A percentile compares a stretch with the other conserved stretches of the same genome.
These are phyloP conservation scores for Eospalax fontanierii DNA, from an alignment of 2,797 vertebrate species.

Conservation along the genomic window DNA sequence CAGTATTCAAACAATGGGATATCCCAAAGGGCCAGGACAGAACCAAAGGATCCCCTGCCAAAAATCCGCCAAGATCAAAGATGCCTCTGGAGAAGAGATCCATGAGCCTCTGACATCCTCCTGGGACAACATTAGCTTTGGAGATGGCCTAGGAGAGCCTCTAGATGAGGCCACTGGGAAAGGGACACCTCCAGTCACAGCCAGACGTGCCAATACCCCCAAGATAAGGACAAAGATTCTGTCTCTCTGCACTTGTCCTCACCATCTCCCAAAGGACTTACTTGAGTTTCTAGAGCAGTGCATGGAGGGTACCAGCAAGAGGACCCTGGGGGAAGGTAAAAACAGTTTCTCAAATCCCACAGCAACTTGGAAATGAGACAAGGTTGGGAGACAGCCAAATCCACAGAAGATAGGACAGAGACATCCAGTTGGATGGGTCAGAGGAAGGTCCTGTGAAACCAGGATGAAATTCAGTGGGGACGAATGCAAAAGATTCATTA, in stretches of 20 bases:
- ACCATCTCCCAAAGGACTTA: not conserved
- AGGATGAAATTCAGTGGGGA: conserved; percentile 48
- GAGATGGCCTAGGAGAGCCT: conserved; percentile 40
- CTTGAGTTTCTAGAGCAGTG: conserved; percentile 54
- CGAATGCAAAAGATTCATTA: conserved; percentile 66
- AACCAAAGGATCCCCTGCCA: conserved; percentile 46
- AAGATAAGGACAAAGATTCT: not conserved
- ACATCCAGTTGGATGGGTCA: conserved; percentile 1
- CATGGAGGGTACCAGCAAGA: conserved; percentile 18
- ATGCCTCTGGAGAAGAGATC: not conserved
- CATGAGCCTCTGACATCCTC: not conserved
- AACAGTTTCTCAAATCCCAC: conserved; percentile 9
- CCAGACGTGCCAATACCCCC: not conserved
- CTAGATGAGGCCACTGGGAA: not conserved
- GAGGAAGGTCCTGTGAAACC: conserved; percentile 64
- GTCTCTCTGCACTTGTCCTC: not conserved
- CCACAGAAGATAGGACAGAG: not conserved
- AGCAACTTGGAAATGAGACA: conserved; percentile 67
- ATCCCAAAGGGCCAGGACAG: conserved; percentile 42
- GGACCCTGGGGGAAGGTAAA: not conserved
- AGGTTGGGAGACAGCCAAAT: conserved; percentile 30
- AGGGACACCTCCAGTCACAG: not conserved
- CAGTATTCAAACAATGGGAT: conserved; percentile 60
- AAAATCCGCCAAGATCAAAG: not conserved
- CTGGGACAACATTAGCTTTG: conserved; percentile 15